Percentiles rank a stretch among this genome's conserved stretches.
Evolutionary conservation across 2,888 invertebrate species (phyloP).

Genomic region (Noctua janthe): DNA sequence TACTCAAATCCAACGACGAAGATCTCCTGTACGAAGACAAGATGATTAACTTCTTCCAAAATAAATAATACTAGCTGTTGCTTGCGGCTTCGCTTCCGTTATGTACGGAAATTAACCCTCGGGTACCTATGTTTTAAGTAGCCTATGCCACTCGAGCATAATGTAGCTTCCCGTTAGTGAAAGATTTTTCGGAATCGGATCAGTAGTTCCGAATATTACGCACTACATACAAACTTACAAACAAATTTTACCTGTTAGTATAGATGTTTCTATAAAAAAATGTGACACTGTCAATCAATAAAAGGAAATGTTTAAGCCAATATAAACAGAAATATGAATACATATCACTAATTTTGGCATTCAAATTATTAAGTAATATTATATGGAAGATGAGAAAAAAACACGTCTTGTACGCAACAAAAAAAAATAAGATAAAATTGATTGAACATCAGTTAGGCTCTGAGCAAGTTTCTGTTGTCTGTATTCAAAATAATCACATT

Average conservation of each 20-base stretch:
- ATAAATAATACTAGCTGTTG: too few relatives aligned
- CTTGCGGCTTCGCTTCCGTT: too few relatives aligned
- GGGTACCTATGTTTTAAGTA: too few relatives aligned
- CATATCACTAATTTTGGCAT: not conserved
- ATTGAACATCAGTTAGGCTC: not conserved
- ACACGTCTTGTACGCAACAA: too few relatives aligned
- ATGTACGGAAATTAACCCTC: too few relatives aligned
- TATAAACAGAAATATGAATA: not conserved
- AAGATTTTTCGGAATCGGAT: too few relatives aligned
- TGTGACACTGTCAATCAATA: not conserved
- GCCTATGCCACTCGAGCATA: too few relatives aligned
- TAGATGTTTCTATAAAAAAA: too few relatives aligned
- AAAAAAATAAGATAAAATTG: not conserved
- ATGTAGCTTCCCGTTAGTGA: too few relatives aligned
- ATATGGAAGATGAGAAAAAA: not conserved
- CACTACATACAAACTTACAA: too few relatives aligned
- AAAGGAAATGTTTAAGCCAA: not conserved
- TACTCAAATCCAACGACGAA: not conserved
- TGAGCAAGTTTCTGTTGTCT: not conserved
- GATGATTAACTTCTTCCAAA: not conserved
- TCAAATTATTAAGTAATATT: not conserved
- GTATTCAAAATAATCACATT: not conserved
- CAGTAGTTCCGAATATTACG: too few relatives aligned
- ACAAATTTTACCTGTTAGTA: too few relatives aligned
- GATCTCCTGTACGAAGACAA: not conserved